These are phyloP conservation scores for Coilia nasus DNA, from an alignment of 2,797 vertebrate genomes.

Conservation along the genomic window DNA sequence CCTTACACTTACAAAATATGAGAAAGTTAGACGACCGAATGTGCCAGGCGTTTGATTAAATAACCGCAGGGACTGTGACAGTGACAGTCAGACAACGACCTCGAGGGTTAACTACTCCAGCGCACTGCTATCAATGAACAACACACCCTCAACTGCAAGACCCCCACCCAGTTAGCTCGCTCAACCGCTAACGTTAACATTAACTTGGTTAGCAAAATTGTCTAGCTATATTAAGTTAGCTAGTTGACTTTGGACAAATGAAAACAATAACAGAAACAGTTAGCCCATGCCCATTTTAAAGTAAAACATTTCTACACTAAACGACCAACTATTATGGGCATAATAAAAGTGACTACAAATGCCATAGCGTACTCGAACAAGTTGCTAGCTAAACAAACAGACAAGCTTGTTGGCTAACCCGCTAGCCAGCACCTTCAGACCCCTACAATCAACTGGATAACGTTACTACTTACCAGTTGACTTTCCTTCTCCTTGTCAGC, in stretches of 20 bases:
- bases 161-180: conserved; percentile 48
- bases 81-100: conserved; percentile 52
- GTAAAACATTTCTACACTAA: background rate
- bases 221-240: background rate
- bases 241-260: background rate
- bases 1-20: background rate
- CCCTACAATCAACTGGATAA: conserved; percentile 26
- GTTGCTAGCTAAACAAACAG: conserved; percentile 30
- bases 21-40: too few species aligned
- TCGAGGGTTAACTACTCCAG: background rate
- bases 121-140: conserved; percentile 40
- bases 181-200: conserved; percentile 48
- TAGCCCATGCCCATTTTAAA: background rate
- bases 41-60: background rate
- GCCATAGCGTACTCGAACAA: background rate
- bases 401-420: background rate
- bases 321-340: background rate
- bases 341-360: background rate
- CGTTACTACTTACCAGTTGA: conserved; percentile 49
- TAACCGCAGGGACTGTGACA: conserved; percentile 24
- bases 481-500: conserved; percentile 34
- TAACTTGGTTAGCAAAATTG: background rate
- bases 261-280: background rate
- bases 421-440: conserved; percentile 32
- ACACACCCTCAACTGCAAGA: conserved; percentile 39